Evolutionary conservation across 2,113 vertebrate genomes (phyloP).

Genomic region (Lipophrys pholis): DNA sequence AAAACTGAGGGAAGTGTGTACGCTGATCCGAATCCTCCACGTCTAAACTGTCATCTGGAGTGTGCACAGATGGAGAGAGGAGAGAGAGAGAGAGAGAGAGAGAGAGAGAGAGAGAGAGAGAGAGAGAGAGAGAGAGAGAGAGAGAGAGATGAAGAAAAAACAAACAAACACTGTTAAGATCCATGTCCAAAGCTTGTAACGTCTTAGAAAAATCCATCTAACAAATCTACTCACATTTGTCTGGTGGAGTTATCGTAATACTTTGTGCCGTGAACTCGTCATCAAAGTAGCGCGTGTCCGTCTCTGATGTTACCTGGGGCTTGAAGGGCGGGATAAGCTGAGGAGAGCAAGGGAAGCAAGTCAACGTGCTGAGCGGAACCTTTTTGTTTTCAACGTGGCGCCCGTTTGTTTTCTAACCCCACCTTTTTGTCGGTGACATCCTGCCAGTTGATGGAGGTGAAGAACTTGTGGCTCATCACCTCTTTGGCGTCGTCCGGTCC

Average conservation of each 20-base stretch:
- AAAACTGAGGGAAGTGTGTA: constrained; percentile 96
- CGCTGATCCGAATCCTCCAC: constrained; percentile 88
- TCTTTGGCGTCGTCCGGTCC: constrained; percentile 92
- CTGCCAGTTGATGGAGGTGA: constrained; percentile 90
- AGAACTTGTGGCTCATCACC: constrained; percentile 95
- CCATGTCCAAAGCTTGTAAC: background rate
- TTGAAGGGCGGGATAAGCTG: constrained; percentile 94
- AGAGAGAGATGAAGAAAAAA: background rate
- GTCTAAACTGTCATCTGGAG: constrained; percentile 90
- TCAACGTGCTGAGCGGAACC: constrained; percentile 1
- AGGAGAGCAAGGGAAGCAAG: background rate
- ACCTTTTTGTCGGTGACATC: constrained; percentile 94
- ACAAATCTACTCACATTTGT: constrained; percentile 88
- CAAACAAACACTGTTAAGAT: constrained; percentile 2
- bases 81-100: too few species aligned
- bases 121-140: too few species aligned
- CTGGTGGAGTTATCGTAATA: constrained; percentile 95
- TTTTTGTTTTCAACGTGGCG: background rate
- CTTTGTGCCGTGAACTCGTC: constrained; percentile 96
- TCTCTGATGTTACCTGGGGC: constrained; percentile 94
- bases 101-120: too few species aligned
- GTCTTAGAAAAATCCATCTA: background rate
- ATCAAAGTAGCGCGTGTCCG: constrained; percentile 94
- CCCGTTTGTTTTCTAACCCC: constrained; percentile 17
- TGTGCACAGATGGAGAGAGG: too few species aligned